phyloP scores from a whole-genome alignment of 2,888 invertebrate species.

The Himalopsyche tibetana region DNA sequence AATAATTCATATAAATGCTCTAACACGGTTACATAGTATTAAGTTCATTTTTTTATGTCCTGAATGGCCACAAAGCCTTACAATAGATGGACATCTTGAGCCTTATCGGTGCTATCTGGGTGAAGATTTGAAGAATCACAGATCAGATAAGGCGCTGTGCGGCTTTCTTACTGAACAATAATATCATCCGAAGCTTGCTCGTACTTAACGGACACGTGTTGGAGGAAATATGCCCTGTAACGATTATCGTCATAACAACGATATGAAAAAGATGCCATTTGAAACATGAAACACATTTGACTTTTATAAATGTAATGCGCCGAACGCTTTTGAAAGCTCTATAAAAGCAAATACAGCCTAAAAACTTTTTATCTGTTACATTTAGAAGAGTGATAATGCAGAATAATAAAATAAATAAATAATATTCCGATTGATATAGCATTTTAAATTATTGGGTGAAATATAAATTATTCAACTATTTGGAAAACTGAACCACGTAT shows the following conservation, averaged over 20 bases:
- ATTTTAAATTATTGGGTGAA: too few species aligned
- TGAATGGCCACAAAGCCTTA: conserved; percentile 16
- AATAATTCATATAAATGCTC: conserved; percentile 37
- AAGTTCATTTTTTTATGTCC: conserved; percentile 24
- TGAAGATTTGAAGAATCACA: conserved; percentile 58
- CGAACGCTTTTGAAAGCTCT: background rate
- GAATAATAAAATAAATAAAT: too few species aligned
- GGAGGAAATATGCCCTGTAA: conserved; percentile 41
- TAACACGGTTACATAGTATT: conserved; percentile 40
- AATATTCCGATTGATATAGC: too few species aligned
- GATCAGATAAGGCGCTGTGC: conserved; percentile 50
- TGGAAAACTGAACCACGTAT: too few species aligned
- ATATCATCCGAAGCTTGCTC: conserved; percentile 16
- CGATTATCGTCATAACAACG: conserved; percentile 43
- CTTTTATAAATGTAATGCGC: background rate
- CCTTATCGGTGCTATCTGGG: conserved; percentile 51
- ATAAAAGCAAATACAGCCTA: background rate
- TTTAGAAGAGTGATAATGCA: too few species aligned
- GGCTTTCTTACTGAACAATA: conserved; percentile 31
- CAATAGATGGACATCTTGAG: conserved; percentile 54
- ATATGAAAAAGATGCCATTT: conserved; percentile 41
- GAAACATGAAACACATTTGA: conserved; percentile 38
- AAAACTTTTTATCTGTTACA: too few species aligned
- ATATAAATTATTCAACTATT: too few species aligned
- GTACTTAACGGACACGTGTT: conserved; percentile 41